phyloP scores from a whole-genome alignment of 1,140 invertebrate genomes.

The Asbolus verrucosus region DNA sequence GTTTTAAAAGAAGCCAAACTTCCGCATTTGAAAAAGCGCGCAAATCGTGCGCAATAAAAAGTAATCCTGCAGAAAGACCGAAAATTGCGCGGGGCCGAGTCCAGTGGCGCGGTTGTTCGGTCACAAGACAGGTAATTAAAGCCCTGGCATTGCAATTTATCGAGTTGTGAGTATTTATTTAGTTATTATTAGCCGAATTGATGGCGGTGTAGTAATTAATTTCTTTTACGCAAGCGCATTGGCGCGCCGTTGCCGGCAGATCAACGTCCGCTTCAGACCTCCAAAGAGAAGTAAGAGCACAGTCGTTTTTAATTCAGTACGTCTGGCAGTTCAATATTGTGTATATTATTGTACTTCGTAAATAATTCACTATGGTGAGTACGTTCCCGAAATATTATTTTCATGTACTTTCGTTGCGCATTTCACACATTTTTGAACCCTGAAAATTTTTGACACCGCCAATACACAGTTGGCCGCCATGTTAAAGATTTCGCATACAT shows the following conservation, averaged over 20 bases:
- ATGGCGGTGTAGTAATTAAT: conserved; percentile 54
- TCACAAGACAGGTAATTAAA: conserved; percentile 18
- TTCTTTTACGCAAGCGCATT: conserved; percentile 52
- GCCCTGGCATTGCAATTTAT: not conserved
- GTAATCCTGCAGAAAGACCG: conserved; percentile 41
- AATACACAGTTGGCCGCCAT: conserved; percentile 57
- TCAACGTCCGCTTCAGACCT: conserved; percentile 62
- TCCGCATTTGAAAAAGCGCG: conserved; percentile 55
- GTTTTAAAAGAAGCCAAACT: not conserved
- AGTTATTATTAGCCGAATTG: conserved; percentile 41
- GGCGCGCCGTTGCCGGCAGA: conserved; percentile 59
- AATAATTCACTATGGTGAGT: conserved; percentile 64
- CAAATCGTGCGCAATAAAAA: conserved; percentile 54
- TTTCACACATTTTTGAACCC: conserved; percentile 3
- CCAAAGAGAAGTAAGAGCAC: conserved; percentile 46
- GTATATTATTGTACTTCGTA: conserved; percentile 56
- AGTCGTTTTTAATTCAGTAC: conserved; percentile 55
- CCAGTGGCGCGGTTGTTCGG: not conserved
- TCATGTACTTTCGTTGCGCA: conserved; percentile 31
- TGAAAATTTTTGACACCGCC: conserved; percentile 46
- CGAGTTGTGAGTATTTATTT: conserved; percentile 2
- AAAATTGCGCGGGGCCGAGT: not conserved
- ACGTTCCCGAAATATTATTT: conserved; percentile 13
- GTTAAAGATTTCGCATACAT: conserved; percentile 47
- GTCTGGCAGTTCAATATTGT: conserved; percentile 59